Percentiles rank a stretch among this genome's conserved stretches.
phyloP scores from a whole-genome alignment of 2,113 vertebrate genomes.

The Xyliphius kryptos region DNA sequence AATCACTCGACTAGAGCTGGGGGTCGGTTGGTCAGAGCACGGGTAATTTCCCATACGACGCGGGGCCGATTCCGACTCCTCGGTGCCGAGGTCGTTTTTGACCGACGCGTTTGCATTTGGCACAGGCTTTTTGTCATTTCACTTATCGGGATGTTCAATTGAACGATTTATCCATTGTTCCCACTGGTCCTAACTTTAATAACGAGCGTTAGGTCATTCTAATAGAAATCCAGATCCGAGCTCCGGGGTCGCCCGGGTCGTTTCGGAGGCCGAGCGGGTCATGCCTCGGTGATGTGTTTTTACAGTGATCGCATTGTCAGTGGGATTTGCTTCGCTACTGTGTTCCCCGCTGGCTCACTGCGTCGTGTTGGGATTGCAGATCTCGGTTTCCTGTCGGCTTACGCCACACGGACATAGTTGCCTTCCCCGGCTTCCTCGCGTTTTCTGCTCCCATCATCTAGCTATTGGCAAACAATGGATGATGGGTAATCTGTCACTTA shows the following conservation, averaged over 20 bases:
- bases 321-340: constrained; percentile 15
- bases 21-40: constrained; percentile 13
- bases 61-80: constrained; percentile 19
- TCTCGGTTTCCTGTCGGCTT: constrained; percentile 45
- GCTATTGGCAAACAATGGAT: too few species aligned
- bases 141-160: too few species aligned
- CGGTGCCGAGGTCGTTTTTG: background rate
- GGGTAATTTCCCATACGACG: constrained; percentile 28
- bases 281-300: constrained; percentile 27
- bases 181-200: too few species aligned
- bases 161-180: too few species aligned
- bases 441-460: background rate
- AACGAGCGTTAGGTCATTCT: background rate
- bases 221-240: too few species aligned
- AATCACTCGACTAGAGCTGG: constrained; percentile 26
- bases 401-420: constrained; percentile 29
- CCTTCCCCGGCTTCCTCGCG: constrained; percentile 25
- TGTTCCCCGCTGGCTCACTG: constrained; percentile 10
- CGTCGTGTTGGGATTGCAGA: constrained; percentile 42
- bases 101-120: constrained; percentile 3
- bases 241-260: background rate
- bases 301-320: background rate
- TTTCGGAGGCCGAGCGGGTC: constrained; percentile 6
- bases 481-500: too few species aligned
- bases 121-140: background rate